Evolutionary conservation across 1,140 invertebrate genomes (phyloP), one percentile per base, ranked within the genome.

Genomic region (Calephelis virginiensis): DNA sequence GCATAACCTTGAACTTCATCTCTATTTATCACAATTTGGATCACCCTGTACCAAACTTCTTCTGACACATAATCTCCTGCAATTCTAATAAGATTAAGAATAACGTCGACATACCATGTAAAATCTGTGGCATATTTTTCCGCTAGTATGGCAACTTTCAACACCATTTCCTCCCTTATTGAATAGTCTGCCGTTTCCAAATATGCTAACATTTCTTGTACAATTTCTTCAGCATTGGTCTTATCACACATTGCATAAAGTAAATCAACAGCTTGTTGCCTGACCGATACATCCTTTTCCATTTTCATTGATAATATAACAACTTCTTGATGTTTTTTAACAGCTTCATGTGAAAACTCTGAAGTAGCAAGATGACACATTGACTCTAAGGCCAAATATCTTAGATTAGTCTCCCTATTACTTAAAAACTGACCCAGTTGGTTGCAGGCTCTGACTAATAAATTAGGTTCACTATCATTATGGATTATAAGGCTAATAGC

Each of bases 111-210:
- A 91, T 97, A 94, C 99, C 99, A 99, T 11, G 98, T 99, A 79
- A 99, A 99, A 90, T 99, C 99, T 37, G 98, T 98, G 1, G 99
- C 99, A 92, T 99, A 99, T 92, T 99, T 99, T 92, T 99, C 99
- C 13, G 99, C 98, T 67, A 99, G 92, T 83, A 99, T 99, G 40
- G 99, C 99, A 66, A 99, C 98, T 93, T 99, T 99, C 8, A 99
- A 92, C 10, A 99, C 99, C 99, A 99, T 99, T 93, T 99, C 99
- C 92, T 99, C 99, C 76, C 99, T 94, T 79, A 99, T 99, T 14
- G 99, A 99, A 92, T 99, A 99, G 92, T 99, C 99, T 43, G 99
- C 99, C 12, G 98, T 99, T 93, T 99, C 99, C 67, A 99, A 92
- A 89, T 99, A 99, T 81, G 98, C 97, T 48, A 99, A 93, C 99